Percentiles rank a stretch among this genome's conserved stretches.
Evolutionary conservation across 2,113 vertebrate genomes (phyloP).

Genomic region (Nycticryphes semicollaris): DNA sequence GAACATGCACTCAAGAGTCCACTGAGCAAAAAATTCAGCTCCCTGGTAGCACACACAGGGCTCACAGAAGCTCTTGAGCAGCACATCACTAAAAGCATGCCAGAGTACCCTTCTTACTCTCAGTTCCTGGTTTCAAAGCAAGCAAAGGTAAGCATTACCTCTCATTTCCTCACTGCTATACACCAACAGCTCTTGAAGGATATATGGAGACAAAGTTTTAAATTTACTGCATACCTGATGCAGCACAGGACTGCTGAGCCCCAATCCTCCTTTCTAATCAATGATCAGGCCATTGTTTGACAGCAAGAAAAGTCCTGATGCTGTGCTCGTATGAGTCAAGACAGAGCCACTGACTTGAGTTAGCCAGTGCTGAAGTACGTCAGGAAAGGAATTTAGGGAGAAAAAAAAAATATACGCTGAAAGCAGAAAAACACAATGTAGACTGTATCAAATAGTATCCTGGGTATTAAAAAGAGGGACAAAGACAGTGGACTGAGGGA

Average conservation of each 20-base stretch:
- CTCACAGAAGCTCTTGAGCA: background rate
- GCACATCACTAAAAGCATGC: background rate
- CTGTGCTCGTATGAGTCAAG: background rate
- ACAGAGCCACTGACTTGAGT: background rate
- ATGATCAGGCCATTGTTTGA: background rate
- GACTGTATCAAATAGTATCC: background rate
- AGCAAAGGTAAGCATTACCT: background rate
- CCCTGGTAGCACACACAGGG: background rate
- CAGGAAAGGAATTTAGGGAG: background rate
- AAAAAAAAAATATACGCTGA: accelerated
- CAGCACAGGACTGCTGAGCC: background rate
- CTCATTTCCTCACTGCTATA: background rate
- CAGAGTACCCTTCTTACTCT: background rate
- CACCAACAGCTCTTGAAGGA: background rate
- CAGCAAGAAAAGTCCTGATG: background rate
- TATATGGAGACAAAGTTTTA: background rate
- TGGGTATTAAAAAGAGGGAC: background rate
- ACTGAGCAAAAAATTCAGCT: background rate
- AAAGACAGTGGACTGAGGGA: background rate
- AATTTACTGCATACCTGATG: accelerated
- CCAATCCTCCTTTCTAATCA: background rate
- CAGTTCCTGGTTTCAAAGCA: background rate
- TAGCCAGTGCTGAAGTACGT: background rate
- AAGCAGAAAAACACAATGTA: background rate
- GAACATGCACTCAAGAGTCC: background rate